phyloP scores from a whole-genome alignment of 2,888 invertebrate genomes.

The Cerceris ruficornis region DNA sequence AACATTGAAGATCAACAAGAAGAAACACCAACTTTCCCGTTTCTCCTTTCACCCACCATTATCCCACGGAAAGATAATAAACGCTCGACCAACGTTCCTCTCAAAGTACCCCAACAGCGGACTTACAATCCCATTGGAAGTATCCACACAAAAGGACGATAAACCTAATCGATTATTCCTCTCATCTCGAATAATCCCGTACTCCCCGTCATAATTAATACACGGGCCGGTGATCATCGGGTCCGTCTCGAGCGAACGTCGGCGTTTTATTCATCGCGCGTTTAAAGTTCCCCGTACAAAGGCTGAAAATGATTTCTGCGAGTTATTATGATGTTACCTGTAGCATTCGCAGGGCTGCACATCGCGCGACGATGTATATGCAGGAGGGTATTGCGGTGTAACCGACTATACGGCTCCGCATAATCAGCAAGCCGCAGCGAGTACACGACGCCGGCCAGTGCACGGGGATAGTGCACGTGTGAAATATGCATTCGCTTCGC shows the following conservation, averaged over 20 bases:
- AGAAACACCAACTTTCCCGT: no score
- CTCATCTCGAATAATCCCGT: no score
- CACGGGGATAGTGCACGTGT: conserved; percentile 69
- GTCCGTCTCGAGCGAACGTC: conserved; percentile 43
- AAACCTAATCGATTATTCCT: no score
- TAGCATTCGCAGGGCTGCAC: conserved; percentile 39
- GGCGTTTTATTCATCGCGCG: conserved; percentile 42
- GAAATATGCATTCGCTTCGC: conserved; percentile 77
- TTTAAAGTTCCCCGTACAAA: conserved; percentile 48
- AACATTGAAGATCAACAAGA: no score
- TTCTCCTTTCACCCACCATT: no score
- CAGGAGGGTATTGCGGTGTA: conserved; percentile 48
- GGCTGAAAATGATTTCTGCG: conserved; percentile 65
- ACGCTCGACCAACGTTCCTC: no score
- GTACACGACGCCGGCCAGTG: conserved; percentile 50
- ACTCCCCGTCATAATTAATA: conserved; percentile 4
- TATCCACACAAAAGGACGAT: no score
- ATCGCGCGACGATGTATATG: conserved; percentile 47
- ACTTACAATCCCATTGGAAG: no score
- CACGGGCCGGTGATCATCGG: conserved; percentile 5
- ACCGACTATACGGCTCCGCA: conserved; percentile 58
- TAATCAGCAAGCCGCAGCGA: conserved; percentile 63
- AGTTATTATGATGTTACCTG: conserved; percentile 67
- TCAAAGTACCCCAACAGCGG: no score
- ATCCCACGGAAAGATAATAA: no score